A percentile compares a stretch with the other conserved stretches of the same genome.
These are phyloP conservation scores for Fratercula arctica DNA, from an alignment of 2,797 vertebrate genomes.

Conservation along the genomic window DNA sequence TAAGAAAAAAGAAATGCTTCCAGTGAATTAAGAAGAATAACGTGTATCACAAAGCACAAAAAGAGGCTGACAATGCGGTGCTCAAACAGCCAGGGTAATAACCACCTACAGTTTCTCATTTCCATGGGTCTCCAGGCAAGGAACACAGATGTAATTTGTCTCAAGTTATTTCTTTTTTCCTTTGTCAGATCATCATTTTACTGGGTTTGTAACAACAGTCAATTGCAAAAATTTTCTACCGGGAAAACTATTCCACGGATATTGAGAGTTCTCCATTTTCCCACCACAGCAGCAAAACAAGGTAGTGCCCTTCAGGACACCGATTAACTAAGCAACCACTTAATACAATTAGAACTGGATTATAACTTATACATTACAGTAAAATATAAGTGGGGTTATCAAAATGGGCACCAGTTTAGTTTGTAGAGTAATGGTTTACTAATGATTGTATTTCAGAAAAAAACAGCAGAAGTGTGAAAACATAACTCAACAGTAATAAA, in stretches of 20 bases:
- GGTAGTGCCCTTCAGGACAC: background rate
- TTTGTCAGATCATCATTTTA: background rate
- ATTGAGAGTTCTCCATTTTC: background rate
- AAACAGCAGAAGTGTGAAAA: background rate
- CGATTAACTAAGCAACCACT: background rate
- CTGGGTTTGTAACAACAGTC: background rate
- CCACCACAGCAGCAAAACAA: background rate
- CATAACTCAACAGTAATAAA: background rate
- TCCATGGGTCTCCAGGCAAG: background rate
- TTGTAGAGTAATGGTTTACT: background rate
- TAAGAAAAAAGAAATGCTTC: background rate
- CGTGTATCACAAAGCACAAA: background rate
- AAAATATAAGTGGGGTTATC: background rate
- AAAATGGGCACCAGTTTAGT: background rate
- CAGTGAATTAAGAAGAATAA: background rate
- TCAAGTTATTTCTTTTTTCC: background rate
- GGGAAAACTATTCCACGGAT: background rate
- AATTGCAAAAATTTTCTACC: background rate
- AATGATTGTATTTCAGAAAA: background rate
- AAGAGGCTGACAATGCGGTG: background rate
- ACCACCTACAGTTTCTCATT: background rate
- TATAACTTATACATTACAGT: background rate
- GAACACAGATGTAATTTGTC: background rate
- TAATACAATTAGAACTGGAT: background rate
- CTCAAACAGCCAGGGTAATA: background rate